Conservation (phyloP, 2,113 vertebrate genomes). For the Eidolon helvum region DNA sequence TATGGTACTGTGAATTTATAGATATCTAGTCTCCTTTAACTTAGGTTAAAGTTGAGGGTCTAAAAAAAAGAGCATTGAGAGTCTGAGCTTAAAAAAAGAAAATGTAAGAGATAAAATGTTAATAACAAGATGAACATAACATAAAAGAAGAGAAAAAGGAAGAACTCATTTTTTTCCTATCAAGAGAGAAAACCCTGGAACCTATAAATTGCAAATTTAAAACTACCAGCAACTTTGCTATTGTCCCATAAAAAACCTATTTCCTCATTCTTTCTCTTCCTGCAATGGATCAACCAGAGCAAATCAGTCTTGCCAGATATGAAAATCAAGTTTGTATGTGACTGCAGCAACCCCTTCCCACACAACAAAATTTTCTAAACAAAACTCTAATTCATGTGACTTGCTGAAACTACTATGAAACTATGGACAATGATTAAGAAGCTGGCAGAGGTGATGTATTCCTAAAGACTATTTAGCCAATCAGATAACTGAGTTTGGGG, state of each 20-base stretch:
- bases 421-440: background rate
- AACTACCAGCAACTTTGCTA: background rate
- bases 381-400: background rate
- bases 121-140: background rate
- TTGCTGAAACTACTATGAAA: background rate
- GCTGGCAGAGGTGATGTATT: background rate
- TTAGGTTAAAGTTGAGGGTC: background rate
- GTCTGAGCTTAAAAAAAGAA: background rate
- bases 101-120: background rate
- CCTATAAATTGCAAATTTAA: background rate
- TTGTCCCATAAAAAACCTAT: background rate
- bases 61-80: background rate
- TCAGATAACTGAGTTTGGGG: background rate
- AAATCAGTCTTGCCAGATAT: background rate
- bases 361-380: background rate
- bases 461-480: background rate
- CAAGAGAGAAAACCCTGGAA: background rate
- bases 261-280: background rate
- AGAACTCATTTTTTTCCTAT: background rate
- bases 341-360: background rate
- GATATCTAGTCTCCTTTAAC: background rate
- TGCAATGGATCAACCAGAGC: background rate
- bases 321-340: background rate
- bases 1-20: background rate
- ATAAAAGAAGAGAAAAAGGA: background rate